Evolutionary conservation across 2,888 invertebrate species (phyloP), one percentile per base, ranked within the genome.

Genomic region (Oasisia sp.): DNA sequence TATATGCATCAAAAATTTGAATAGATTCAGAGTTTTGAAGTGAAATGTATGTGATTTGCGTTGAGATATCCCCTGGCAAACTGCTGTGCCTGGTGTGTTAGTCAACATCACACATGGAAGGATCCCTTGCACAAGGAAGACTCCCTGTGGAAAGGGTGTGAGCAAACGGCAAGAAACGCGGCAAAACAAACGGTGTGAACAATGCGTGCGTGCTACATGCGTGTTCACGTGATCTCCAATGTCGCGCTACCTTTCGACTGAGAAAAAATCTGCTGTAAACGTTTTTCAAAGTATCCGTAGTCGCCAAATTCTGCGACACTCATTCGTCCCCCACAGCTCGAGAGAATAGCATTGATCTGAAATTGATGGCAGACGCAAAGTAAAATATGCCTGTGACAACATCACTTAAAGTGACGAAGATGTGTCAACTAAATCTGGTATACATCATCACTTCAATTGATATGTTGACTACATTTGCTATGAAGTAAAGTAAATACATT

Each of bases 291-390:
- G 91, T 94, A 92, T 14, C 92, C 94, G 56, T 93, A 93, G 91
- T 95, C 95, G 19, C 93, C 93, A 91, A 58, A 90, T 92, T 93
- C 92, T 92, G 93, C 44, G 19, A 92, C 91, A 93, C 95, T 95
- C 94, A 95, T 94, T 90, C 94, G 93, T 9, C 95, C 95, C 12
- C 95, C 95, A 94, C 95, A 95, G 94, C 95, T 96, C 91, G 95
- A 95, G 91, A 96, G 94, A 92, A 95, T 95, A 92, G 94, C 95
- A 93, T 95, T 95, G 92, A 96, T 95, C 96, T 96, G 94, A 93
- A 74, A 74, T 74, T 74, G 74, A 74, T 27, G 27, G 74, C 74
- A 94, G 94, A 56, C 3, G 74, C n/a, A 74, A 74, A 74, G 74
- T 74, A 74, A 27, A 74, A 74, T 74, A 27, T 74, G 0, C 4